phyloP scores from a whole-genome alignment of 1,140 invertebrate genomes.

The Drosophila subobscura region DNA sequence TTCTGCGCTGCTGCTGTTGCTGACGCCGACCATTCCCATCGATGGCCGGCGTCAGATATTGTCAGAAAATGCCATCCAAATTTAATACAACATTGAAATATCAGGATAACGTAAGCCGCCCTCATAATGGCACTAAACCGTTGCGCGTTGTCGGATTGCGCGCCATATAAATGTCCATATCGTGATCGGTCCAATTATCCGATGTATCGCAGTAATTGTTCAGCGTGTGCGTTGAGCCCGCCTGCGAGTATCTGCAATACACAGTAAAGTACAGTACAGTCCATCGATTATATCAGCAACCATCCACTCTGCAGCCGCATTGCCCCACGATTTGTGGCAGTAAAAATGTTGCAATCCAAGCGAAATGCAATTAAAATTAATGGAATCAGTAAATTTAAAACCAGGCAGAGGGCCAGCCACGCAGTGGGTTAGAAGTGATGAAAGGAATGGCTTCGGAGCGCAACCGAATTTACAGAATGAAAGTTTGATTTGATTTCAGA shows the following conservation, averaged over 20 bases:
- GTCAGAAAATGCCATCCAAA: conserved; percentile 83
- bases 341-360: conserved; percentile 30
- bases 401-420: not conserved
- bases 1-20: conserved; percentile 38
- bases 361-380: conserved; percentile 46
- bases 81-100: conserved; percentile 84
- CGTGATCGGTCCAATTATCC: conserved; percentile 97
- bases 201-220: conserved; percentile 94
- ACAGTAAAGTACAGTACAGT: not conserved
- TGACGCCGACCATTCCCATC: conserved; percentile 56
- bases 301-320: conserved; percentile 6
- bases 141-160: conserved; percentile 93
- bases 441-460: conserved; percentile 31
- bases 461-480: conserved; percentile 37
- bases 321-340: conserved; percentile 11
- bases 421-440: conserved; percentile 14
- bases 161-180: conserved; percentile 97
- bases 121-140: conserved; percentile 92
- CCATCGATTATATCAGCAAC: conserved; percentile 34
- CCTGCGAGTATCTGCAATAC: conserved; percentile 86
- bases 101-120: conserved; percentile 83
- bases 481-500: conserved; percentile 32
- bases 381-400: conserved; percentile 29
- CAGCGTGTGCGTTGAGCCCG: conserved; percentile 90
- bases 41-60: conserved; percentile 77